Evolutionary conservation across 2,888 invertebrate species (phyloP), one percentile per base, ranked within the genome.

Genomic region (Deilephila porcellus): DNA sequence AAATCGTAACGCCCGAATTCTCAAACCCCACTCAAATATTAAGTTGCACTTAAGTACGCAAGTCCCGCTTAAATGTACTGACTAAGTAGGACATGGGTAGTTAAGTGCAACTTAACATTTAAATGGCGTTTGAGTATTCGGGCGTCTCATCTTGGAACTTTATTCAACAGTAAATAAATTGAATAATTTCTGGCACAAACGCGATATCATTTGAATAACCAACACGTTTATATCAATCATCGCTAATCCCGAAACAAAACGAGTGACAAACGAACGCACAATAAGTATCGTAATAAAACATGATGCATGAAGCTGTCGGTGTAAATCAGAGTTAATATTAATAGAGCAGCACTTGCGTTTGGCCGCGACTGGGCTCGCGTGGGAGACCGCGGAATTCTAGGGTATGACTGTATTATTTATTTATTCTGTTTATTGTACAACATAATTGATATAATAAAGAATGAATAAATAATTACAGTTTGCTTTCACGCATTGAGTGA

Each of bases 331-430:
- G 52, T 52, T 56, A 25, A 20, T 37, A 64, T 25, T 67, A 52
- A 67, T 67, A 52, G 67, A n/a, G 34, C 63, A 32, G 37, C 32
- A 37, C 34, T 63, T 6, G 29, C 62, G 34, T 67, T 67, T 67
- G 67, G 67, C 67, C 67, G 67, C 67, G 52, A 52, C 25, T 67
- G 45, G 45, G 25, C 25, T 20, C 17, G 67, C 45, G 52, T 45
- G 67, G 4, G 67, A 25, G 25, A 29, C 25, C 20, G n/a, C 25
- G 17, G 8, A 52, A 52, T 45, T 52, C 25, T 20, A 64, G 20
- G 3, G 19, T 64, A 64, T 37, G 37, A 20, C 45, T 45, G 14
- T 45, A 4, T 45, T 11, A 14, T 14, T 45, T 45, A 14, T 45
- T 14, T 37, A 37, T 37, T 45, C 8, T 37, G 8, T 7, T 37